phyloP scores from a whole-genome alignment of 2,888 invertebrate species.

The Alitta virens region DNA sequence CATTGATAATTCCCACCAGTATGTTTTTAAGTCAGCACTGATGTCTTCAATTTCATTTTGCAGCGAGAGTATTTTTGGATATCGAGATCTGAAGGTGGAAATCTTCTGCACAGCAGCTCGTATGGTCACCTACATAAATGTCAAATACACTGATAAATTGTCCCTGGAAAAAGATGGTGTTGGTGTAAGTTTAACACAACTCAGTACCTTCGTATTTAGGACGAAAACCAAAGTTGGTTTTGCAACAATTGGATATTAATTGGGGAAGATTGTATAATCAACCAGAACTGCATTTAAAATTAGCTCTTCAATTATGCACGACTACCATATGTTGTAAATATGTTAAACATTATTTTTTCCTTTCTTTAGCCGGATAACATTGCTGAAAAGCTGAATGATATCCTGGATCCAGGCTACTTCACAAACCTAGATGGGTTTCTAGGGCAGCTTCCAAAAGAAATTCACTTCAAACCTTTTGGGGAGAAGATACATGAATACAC shows the following conservation, averaged over 20 bases:
- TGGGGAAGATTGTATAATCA: no score
- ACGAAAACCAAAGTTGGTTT: no score
- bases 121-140: constrained; percentile 76
- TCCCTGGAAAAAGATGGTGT: constrained; percentile 58
- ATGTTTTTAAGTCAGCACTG: not conserved
- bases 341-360: no score
- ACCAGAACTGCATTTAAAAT: no score
- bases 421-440: constrained; percentile 74
- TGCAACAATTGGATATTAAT: no score
- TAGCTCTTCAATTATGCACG: no score
- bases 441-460: constrained; percentile 68
- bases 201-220: no score
- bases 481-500: constrained; percentile 49
- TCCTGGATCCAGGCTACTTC: constrained; percentile 70
- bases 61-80: constrained; percentile 91
- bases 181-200: constrained; percentile 44
- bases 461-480: constrained; percentile 69
- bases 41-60: constrained; percentile 32
- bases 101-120: constrained; percentile 80
- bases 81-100: constrained; percentile 75
- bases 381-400: constrained; percentile 67
- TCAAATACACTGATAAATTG: constrained; percentile 72
- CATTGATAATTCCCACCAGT: not conserved
- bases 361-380: constrained; percentile 71
- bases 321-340: no score